Conservation (phyloP, 2,888 invertebrate genomes). For the Epinotia brunnichana region DNA sequence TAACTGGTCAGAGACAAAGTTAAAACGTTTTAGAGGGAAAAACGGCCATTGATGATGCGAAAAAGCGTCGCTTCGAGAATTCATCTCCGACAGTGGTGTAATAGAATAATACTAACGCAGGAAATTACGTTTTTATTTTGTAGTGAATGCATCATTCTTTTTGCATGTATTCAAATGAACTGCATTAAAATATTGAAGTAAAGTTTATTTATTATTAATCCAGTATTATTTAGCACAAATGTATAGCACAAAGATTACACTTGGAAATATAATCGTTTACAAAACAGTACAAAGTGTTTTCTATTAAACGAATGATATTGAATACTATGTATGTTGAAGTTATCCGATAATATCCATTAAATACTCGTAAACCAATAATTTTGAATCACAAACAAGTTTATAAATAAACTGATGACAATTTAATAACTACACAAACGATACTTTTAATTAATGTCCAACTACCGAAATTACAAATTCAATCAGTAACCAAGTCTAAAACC, state of each 20-base stretch:
- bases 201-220: too few relatives aligned
- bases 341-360: too few relatives aligned
- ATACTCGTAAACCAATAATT: too few relatives aligned
- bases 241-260: not conserved
- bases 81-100: conserved; percentile 46
- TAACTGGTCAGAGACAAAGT: not conserved
- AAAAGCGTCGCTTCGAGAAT: conserved; percentile 56
- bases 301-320: not conserved
- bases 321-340: too few relatives aligned
- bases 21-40: conserved; percentile 45
- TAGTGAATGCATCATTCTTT: conserved; percentile 23
- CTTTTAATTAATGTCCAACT: not conserved
- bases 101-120: conserved; percentile 38
- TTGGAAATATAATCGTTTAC: not conserved
- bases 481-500: not conserved
- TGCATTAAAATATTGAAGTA: not conserved
- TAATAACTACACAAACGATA: not conserved
- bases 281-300: not conserved
- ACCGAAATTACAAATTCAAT: not conserved
- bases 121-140: conserved; percentile 49
- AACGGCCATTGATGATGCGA: conserved; percentile 58
- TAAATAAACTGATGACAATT: not conserved
- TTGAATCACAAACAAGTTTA: not conserved
- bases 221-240: not conserved
- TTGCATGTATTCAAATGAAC: not conserved